Percentiles rank a stretch among this genome's conserved stretches.
Conservation (phyloP, 2,113 vertebrate species). For the Nannospalax galili region DNA sequence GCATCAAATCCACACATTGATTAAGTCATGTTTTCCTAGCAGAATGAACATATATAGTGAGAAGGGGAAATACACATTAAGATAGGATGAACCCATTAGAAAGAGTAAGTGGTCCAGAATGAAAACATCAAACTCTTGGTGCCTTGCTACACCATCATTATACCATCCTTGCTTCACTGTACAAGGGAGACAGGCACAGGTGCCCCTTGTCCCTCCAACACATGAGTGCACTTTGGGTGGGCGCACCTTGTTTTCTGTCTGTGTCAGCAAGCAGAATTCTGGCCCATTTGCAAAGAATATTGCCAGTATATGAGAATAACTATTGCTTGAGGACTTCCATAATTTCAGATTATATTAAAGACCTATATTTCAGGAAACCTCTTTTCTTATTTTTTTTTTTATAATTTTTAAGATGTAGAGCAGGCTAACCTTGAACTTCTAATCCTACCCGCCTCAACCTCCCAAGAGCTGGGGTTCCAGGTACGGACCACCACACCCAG, state of each 20-base stretch:
- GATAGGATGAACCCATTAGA: not conserved
- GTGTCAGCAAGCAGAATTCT: not conserved
- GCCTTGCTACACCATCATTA: not conserved
- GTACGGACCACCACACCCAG: not conserved
- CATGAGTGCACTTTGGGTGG: not conserved
- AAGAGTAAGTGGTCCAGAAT: not conserved
- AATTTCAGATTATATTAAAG: slow-evolving; percentile 6
- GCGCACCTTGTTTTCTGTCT: not conserved
- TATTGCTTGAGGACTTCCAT: not conserved
- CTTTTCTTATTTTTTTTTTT: not conserved
- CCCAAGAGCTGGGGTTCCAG: not conserved
- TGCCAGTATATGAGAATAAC: slow-evolving; percentile 4
- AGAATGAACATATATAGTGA: not conserved
- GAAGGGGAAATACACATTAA: not conserved
- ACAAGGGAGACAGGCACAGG: not conserved
- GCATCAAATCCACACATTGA: not conserved
- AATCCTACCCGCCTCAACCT: not conserved
- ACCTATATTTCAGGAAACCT: not conserved
- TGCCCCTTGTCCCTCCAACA: not conserved
- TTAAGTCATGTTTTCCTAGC: slow-evolving; percentile 38
- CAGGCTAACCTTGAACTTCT: not conserved
- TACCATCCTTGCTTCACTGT: not conserved
- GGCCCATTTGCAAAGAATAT: slow-evolving; percentile 24
- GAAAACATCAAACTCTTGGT: slow-evolving; percentile 3
- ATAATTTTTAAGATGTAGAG: too few relatives aligned